phyloP scores from a whole-genome alignment of 1,140 invertebrate genomes.

The Cydia amplana region DNA sequence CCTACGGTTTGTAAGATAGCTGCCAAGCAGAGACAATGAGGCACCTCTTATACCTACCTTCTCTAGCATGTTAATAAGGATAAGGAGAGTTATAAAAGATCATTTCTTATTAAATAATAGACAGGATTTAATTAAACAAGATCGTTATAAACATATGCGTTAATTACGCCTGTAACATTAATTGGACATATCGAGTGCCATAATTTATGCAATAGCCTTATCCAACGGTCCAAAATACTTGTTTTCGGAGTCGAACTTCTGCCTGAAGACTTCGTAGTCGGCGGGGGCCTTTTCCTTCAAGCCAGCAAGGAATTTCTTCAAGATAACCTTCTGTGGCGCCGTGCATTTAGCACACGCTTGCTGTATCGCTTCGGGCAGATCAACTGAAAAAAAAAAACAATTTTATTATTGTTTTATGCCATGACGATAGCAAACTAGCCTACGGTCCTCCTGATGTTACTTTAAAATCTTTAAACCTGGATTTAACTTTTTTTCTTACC shows the following conservation, averaged over 20 bases:
- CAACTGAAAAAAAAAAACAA: conserved; percentile 45
- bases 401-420: not conserved
- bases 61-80: too few relatives aligned
- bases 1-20: too few relatives aligned
- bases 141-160: not conserved
- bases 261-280: conserved; percentile 78
- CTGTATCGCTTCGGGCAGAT: conserved; percentile 83
- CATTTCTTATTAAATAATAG: too few relatives aligned
- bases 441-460: too few relatives aligned
- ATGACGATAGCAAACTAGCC: too few relatives aligned
- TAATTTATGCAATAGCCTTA: conserved; percentile 39
- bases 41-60: too few relatives aligned
- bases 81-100: too few relatives aligned
- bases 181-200: not conserved
- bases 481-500: too few relatives aligned
- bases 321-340: conserved; percentile 81
- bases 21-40: too few relatives aligned
- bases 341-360: conserved; percentile 85
- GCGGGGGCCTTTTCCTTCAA: conserved; percentile 74
- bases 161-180: not conserved
- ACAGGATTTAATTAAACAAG: not conserved
- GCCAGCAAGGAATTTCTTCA: conserved; percentile 81
- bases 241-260: conserved; percentile 81
- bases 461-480: too few relatives aligned
- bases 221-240: conserved; percentile 44